These are phyloP conservation scores for Allobates femoralis DNA, from an alignment of 2,797 vertebrate species.

Conservation along the genomic window DNA sequence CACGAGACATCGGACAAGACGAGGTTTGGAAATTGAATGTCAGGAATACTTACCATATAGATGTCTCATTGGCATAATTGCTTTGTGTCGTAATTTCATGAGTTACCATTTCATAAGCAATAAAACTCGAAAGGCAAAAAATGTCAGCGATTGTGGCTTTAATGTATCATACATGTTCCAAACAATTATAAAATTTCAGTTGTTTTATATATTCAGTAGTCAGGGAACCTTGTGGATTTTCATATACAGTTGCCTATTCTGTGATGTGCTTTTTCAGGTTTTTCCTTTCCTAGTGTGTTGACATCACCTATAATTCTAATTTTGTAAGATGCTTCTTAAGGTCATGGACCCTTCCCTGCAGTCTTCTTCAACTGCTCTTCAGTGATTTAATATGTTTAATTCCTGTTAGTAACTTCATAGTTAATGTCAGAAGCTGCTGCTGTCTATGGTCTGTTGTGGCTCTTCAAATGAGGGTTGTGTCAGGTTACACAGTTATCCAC, in stretches of 20 bases:
- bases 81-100: slow-evolving; percentile 38
- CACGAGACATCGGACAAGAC: slow-evolving; percentile 22
- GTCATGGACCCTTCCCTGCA: too few species aligned
- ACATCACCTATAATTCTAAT: not conserved
- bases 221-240: not conserved
- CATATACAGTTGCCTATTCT: not conserved
- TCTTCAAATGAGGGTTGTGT: too few species aligned
- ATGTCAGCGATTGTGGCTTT: not conserved
- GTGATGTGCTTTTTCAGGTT: not conserved
- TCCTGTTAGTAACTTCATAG: too few species aligned
- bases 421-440: too few species aligned
- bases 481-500: too few species aligned
- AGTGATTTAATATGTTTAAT: too few species aligned
- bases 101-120: slow-evolving; percentile 39
- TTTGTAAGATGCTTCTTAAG: not conserved
- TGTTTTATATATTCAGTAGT: not conserved
- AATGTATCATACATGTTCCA: not conserved
- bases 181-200: slow-evolving; percentile 4
- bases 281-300: not conserved
- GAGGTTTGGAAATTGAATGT: slow-evolving; percentile 52
- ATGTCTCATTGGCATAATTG: slow-evolving; percentile 57
- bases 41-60: slow-evolving; percentile 47
- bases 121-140: slow-evolving; percentile 24
- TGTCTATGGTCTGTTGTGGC: too few species aligned
- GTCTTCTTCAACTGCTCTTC: too few species aligned